Conservation (phyloP, 2,113 vertebrate species). For the Atlantisia rogersi region DNA sequence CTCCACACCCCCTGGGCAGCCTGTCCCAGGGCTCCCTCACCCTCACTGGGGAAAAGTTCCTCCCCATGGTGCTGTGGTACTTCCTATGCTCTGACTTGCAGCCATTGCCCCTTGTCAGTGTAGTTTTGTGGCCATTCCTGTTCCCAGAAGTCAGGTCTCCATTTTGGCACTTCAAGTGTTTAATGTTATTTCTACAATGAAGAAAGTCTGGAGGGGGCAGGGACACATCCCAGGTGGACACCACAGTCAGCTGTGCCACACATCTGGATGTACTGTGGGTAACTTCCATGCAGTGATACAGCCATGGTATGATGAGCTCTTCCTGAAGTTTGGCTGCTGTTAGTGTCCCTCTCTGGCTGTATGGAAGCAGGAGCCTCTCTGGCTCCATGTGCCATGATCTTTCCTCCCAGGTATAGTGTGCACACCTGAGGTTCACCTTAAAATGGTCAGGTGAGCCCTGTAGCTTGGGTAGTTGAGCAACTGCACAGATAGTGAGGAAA, state of each 20-base stretch:
- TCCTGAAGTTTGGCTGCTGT: neutral
- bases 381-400: neutral
- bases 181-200: neutral
- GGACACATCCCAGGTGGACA: neutral
- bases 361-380: neutral
- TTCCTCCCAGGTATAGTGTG: neutral
- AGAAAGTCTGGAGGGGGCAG: neutral
- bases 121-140: neutral
- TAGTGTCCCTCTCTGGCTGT: accelerated
- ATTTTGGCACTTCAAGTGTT: neutral
- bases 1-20: no score
- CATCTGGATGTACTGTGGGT: neutral
- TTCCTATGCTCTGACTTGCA: no score
- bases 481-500: neutral
- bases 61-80: no score
- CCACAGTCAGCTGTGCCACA: neutral
- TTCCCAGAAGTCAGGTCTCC: neutral
- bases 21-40: no score
- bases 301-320: neutral
- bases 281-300: neutral
- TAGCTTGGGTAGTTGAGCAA: neutral
- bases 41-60: no score
- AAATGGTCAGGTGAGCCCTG: neutral
- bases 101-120: no score
- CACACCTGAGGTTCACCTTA: neutral